Evolutionary conservation across 2,888 invertebrate genomes (phyloP).

Genomic region (Dasysyrphus tricinctus): DNA sequence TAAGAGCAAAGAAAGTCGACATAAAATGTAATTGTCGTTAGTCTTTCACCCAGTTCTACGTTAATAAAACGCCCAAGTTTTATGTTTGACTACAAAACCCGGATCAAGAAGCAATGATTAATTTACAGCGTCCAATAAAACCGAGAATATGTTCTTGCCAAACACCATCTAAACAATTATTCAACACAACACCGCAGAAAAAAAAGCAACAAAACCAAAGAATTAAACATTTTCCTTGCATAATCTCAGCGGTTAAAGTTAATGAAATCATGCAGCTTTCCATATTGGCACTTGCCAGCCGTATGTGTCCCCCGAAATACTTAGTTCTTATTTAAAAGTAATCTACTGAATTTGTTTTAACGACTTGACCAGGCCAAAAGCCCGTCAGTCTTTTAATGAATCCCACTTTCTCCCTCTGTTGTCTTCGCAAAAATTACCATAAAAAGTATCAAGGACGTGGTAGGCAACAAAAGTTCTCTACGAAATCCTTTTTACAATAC

Average conservation of each 20-base stretch:
- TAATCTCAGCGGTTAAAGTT: conserved; percentile 72
- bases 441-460: conserved; percentile 68
- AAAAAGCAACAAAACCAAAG: conserved; percentile 40
- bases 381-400: conserved; percentile 59
- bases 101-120: conserved; percentile 72
- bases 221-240: conserved; percentile 65
- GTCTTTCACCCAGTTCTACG: conserved; percentile 16
- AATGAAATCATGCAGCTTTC: conserved; percentile 66
- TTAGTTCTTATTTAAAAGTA: conserved; percentile 75
- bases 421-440: conserved; percentile 61
- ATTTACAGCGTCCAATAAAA: conserved; percentile 69
- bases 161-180: conserved; percentile 14
- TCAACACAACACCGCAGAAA: not conserved
- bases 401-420: conserved; percentile 10
- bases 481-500: conserved; percentile 62
- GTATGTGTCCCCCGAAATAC: conserved; percentile 63
- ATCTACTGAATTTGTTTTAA: conserved; percentile 72
- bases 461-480: conserved; percentile 14
- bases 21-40: not conserved
- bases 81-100: conserved; percentile 60
- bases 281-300: conserved; percentile 48
- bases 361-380: conserved; percentile 36
- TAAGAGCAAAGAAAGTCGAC: not conserved
- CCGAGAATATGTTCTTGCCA: conserved; percentile 19
- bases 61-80: conserved; percentile 33